Evolutionary conservation across 2,113 vertebrate genomes (phyloP), one percentile per base, ranked within the genome.

Genomic region (Neogobius melanostomus): DNA sequence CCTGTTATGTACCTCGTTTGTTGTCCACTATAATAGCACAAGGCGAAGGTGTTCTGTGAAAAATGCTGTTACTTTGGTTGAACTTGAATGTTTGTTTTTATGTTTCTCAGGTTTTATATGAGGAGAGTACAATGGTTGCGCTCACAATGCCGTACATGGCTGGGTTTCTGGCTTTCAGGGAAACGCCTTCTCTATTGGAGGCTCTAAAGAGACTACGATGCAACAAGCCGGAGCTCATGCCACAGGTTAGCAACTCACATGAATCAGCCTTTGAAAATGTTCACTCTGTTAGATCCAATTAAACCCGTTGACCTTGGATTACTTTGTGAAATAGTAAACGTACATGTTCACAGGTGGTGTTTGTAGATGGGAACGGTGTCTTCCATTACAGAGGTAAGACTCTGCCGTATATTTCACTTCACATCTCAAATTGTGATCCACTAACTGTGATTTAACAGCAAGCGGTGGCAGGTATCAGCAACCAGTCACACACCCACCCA

Each of bases 321-420:
- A 6, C 11, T 45, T 16, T 10, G 17, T 47, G 8, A 69, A 57
- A 10, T 68, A 48, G 43, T 64, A 42, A 56, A 54, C 11, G 5
- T 11, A 28, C 6, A 72, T 72, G 66, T 79, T 82, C 84, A 16
- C 82, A 98, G 96, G 96, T 98, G 6, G 91, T 99, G 54, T 90
- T 99, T 65, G 96, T 97, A 28, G 98, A 99, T 75, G 97, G 97
- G 45, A 99, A 99, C 6, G 98, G 98, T 9, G 69, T 98, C 70
- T 94, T 98, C 64, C 98, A 99, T 81, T 95, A 94, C 79, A 92
- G 91, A 95, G 97, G 97, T 97, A 86, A 89, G 63, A 57, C 62
- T 60, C 28, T 11, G 12, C 5, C 15, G 15, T 50, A 14, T 50
- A 50, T 50, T 14, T 50, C 11, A 50, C 11, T 50, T 14, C 48